A percentile compares a stretch with the other conserved stretches of the same genome.
Evolutionary conservation across 2,113 vertebrate species (phyloP).

Genomic region (Rhinogobius similis): DNA sequence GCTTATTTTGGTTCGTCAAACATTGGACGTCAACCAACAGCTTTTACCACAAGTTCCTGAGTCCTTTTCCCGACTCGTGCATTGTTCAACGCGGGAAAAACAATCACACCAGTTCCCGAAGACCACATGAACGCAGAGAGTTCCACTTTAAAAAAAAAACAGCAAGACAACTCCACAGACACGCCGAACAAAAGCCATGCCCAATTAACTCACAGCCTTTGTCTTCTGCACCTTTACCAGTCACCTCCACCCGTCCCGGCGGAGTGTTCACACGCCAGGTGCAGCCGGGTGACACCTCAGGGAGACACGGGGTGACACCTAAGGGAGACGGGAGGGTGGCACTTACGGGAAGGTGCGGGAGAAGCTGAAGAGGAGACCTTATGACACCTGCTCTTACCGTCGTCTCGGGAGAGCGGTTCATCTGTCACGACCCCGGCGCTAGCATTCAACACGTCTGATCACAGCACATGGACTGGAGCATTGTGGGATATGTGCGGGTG

Average conservation of each 20-base stretch:
- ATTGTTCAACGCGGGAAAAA: no score
- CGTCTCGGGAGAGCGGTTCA: slow-evolving; percentile 60
- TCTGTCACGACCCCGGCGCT: slow-evolving; percentile 49
- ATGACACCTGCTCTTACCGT: slow-evolving; percentile 64
- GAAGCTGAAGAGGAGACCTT: slow-evolving; percentile 64
- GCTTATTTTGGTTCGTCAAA: no score
- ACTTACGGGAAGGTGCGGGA: slow-evolving; percentile 63
- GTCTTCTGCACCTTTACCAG: slow-evolving; percentile 42
- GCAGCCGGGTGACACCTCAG: slow-evolving; percentile 62
- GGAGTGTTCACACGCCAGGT: slow-evolving; percentile 69
- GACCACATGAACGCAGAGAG: no score
- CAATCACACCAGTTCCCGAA: no score
- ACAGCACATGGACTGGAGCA: neutral
- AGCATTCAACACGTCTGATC: neutral
- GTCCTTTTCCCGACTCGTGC: no score
- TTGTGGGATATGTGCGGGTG: no score
- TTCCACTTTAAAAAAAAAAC: no score
- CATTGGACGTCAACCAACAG: no score
- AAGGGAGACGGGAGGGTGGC: slow-evolving; percentile 54
- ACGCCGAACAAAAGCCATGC: neutral
- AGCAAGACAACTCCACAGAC: neutral
- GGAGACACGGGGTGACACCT: slow-evolving; percentile 62
- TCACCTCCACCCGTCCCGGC: slow-evolving; percentile 36
- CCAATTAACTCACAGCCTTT: slow-evolving; percentile 3
- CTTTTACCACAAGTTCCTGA: no score